Conservation (phyloP, 1,140 invertebrate genomes). For the Drosophila sechellia region DNA sequence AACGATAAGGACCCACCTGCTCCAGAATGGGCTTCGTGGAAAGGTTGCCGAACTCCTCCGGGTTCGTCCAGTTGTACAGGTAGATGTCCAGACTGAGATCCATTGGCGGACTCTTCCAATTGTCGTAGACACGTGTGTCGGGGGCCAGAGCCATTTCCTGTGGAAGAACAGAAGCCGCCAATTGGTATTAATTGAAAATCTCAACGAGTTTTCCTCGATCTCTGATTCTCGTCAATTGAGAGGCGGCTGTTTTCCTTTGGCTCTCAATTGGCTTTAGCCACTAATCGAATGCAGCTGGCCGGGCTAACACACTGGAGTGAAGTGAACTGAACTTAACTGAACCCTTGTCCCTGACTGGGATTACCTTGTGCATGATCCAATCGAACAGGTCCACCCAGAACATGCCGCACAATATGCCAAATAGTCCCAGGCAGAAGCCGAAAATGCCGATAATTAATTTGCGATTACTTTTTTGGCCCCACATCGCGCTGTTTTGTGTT, state of each 20-base stretch:
- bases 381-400: conserved; percentile 81
- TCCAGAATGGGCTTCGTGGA: conserved; percentile 87
- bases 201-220: conserved; percentile 44
- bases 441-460: conserved; percentile 67
- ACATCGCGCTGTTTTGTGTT: conserved; percentile 57
- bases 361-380: conserved; percentile 80
- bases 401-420: conserved; percentile 76
- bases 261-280: conserved; percentile 24
- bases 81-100: conserved; percentile 91
- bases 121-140: conserved; percentile 87
- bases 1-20: conserved; percentile 91
- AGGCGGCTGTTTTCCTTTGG: conserved; percentile 41
- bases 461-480: conserved; percentile 64
- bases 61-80: conserved; percentile 94
- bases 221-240: conserved; percentile 33
- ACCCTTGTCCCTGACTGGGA: conserved; percentile 1
- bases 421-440: conserved; percentile 74
- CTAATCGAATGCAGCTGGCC: conserved; percentile 66
- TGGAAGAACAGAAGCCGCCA: conserved; percentile 40
- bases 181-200: conserved; percentile 75
- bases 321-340: neutral
- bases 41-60: conserved; percentile 86
- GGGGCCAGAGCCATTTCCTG: conserved; percentile 88
- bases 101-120: conserved; percentile 91
- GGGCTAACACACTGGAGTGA: conserved; percentile 15